These are phyloP conservation scores for Dynastes maya DNA, from an alignment of 2,888 invertebrate genomes.

Conservation along the genomic window DNA sequence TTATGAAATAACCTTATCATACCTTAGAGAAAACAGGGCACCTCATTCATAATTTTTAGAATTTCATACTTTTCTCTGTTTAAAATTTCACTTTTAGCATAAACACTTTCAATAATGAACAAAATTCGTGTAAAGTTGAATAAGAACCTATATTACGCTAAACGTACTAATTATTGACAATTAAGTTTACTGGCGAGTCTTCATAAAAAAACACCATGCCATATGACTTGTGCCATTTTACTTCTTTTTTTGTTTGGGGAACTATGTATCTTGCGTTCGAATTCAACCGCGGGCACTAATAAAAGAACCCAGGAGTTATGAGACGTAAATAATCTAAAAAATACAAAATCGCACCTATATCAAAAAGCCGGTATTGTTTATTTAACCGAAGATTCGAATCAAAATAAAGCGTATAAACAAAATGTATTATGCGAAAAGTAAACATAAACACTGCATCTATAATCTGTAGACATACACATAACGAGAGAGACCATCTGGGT, in stretches of 20 bases:
- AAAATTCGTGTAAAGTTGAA: too few species aligned
- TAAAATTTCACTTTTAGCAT: too few species aligned
- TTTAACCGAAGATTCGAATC: not conserved
- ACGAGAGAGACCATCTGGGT: slow-evolving; percentile 43
- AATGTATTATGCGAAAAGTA: slow-evolving; percentile 39
- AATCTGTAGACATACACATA: not conserved
- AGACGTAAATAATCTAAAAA: not conserved
- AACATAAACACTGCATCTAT: slow-evolving; percentile 50
- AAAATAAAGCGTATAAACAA: slow-evolving; percentile 34
- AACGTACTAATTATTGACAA: too few species aligned
- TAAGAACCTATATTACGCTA: too few species aligned
- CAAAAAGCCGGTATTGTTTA: not conserved
- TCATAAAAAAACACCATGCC: slow-evolving; percentile 14
- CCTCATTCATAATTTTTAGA: too few species aligned
- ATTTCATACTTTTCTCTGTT: too few species aligned
- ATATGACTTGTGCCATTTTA: slow-evolving; percentile 43
- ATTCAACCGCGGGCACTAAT: not conserved
- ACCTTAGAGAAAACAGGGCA: too few species aligned
- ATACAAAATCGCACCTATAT: too few species aligned
- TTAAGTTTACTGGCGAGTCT: too few species aligned
- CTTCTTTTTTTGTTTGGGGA: slow-evolving; percentile 3
- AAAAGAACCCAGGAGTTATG: not conserved
- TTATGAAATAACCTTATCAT: too few species aligned
- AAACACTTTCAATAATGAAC: too few species aligned
- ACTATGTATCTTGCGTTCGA: not conserved